Evolutionary conservation across 2,888 invertebrate genomes (phyloP).

Genomic region (Synergus japonicus): DNA sequence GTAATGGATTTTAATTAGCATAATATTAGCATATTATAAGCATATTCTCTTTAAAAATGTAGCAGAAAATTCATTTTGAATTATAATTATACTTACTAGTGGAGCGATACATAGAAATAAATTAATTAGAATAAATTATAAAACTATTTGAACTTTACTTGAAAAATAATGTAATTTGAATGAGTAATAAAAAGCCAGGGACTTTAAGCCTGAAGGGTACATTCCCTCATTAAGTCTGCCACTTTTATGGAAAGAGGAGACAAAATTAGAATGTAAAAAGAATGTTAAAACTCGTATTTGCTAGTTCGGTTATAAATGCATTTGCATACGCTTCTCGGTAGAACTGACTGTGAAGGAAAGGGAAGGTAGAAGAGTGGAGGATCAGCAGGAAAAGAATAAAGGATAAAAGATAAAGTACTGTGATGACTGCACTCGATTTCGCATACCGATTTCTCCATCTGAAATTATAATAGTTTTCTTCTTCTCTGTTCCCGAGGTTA

Average conservation of each 20-base stretch:
- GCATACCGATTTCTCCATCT: conserved; percentile 31
- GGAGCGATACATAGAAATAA: no score
- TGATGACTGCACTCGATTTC: conserved; percentile 20
- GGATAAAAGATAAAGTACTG: conserved; percentile 4
- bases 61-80: no score
- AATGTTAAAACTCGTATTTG: background rate
- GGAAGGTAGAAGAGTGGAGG: background rate
- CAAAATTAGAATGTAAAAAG: background rate
- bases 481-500: background rate
- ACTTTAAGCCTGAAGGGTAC: no score
- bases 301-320: background rate
- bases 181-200: no score
- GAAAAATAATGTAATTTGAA: background rate
- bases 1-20: no score
- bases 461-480: conserved; percentile 16
- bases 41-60: no score
- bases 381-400: background rate
- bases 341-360: background rate
- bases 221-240: conserved; percentile 7
- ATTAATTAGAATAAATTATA: background rate
- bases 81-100: no score
- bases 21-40: no score
- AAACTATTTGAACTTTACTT: background rate
- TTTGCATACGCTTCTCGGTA: background rate
- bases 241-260: background rate